Conservation (phyloP, 2,113 vertebrate genomes). For the Ovis canadensis region DNA sequence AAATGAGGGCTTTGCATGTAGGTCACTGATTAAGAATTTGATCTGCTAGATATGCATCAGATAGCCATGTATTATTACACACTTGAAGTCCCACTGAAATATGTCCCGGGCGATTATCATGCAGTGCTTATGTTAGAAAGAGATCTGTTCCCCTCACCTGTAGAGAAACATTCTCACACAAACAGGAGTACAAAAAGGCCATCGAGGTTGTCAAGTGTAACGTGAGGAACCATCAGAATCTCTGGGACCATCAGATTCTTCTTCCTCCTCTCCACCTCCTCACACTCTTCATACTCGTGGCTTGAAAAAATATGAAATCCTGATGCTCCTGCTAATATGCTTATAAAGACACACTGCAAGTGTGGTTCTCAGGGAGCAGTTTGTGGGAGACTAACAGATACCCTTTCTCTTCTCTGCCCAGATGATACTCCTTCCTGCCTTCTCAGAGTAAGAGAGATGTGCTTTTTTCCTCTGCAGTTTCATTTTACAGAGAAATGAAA, state of each 20-base stretch:
- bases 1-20: constrained; percentile 64
- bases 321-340: neutral
- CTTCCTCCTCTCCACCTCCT: neutral
- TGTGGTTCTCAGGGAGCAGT: neutral
- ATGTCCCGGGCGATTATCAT: constrained; percentile 28
- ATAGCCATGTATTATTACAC: constrained; percentile 60
- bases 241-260: constrained; percentile 19
- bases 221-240: neutral
- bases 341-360: neutral
- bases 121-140: neutral
- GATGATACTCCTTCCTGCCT: neutral
- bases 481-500: neutral
- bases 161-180: neutral
- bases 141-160: constrained; percentile 26
- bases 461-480: neutral
- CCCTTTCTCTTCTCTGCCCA: neutral
- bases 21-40: constrained; percentile 68
- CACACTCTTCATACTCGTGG: neutral
- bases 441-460: neutral
- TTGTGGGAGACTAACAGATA: neutral
- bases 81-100: constrained; percentile 48
- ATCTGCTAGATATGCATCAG: constrained; percentile 59
- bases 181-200: neutral
- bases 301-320: neutral
- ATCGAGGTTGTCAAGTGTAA: neutral